These are phyloP conservation scores for Eubasilissa splendida DNA, from an alignment of 2,888 invertebrate genomes.

Conservation along the genomic window DNA sequence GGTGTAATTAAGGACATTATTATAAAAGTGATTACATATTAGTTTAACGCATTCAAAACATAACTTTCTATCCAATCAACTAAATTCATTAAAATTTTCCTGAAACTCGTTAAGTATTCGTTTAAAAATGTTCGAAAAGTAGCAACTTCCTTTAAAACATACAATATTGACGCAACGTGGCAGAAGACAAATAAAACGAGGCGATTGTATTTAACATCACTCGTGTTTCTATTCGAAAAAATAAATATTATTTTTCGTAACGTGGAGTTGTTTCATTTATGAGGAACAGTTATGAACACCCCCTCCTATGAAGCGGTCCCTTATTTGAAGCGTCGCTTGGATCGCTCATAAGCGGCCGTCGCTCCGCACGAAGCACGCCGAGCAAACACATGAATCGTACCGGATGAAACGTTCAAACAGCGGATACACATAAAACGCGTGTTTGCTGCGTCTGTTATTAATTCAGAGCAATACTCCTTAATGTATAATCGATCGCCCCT, in stretches of 20 bases:
- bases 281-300: slow-evolving; percentile 21
- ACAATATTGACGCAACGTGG: background rate
- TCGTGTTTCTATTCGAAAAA: background rate
- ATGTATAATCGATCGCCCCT: slow-evolving; percentile 52
- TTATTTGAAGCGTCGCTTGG: slow-evolving; percentile 25
- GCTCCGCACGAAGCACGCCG: slow-evolving; percentile 2
- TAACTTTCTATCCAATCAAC: too few relatives aligned
- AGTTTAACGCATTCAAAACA: too few relatives aligned
- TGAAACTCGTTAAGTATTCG: too few relatives aligned
- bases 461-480: slow-evolving; percentile 48
- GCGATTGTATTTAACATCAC: background rate
- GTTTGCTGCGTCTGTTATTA: slow-evolving; percentile 53
- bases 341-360: slow-evolving; percentile 29
- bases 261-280: slow-evolving; percentile 32
- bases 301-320: slow-evolving; percentile 21
- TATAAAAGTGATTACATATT: too few relatives aligned
- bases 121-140: too few relatives aligned
- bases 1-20: too few relatives aligned
- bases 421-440: slow-evolving; percentile 48
- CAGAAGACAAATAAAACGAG: slow-evolving; percentile 17
- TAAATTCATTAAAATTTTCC: too few relatives aligned
- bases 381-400: slow-evolving; percentile 33
- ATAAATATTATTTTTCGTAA: background rate
- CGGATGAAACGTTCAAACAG: slow-evolving; percentile 45
- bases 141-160: too few relatives aligned